A percentile compares a stretch with the other conserved stretches of the same genome.
Conservation (phyloP, 2,888 invertebrate genomes). For the Cartodere bifasciata region DNA sequence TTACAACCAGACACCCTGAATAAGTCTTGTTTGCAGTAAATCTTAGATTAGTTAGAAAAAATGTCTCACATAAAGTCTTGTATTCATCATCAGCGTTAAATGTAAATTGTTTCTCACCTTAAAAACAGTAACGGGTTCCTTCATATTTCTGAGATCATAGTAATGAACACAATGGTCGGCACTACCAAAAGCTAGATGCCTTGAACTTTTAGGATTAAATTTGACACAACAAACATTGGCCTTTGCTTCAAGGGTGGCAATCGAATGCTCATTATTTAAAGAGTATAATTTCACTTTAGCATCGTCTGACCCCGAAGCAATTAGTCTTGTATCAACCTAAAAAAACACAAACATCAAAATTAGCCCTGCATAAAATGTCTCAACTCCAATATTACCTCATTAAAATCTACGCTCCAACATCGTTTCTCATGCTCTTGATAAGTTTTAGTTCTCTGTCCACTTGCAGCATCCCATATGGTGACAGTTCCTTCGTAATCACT, state of each 20-base stretch:
- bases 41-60: too few species aligned
- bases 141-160: slow-evolving; percentile 79
- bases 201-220: slow-evolving; percentile 72
- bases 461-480: slow-evolving; percentile 81
- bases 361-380: too few species aligned
- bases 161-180: slow-evolving; percentile 95
- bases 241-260: slow-evolving; percentile 81
- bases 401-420: slow-evolving; percentile 94
- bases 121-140: slow-evolving; percentile 69
- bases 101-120: too few species aligned
- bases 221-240: slow-evolving; percentile 95
- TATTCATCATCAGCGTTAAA: too few species aligned
- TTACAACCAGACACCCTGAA: too few species aligned
- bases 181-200: slow-evolving; percentile 88
- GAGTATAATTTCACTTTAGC: slow-evolving; percentile 89
- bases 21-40: too few species aligned
- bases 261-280: slow-evolving; percentile 72
- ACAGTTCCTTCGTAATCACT: slow-evolving; percentile 93
- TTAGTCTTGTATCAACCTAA: slow-evolving; percentile 76
- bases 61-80: too few species aligned
- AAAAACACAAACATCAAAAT: too few species aligned
- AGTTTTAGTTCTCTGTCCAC: slow-evolving; percentile 59
- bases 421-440: slow-evolving; percentile 88
- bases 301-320: slow-evolving; percentile 89
- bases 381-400: too few species aligned